Evolutionary conservation across 2,113 vertebrate species (phyloP), one percentile per base, ranked within the genome.

Genomic region (Circaetus gallicus): DNA sequence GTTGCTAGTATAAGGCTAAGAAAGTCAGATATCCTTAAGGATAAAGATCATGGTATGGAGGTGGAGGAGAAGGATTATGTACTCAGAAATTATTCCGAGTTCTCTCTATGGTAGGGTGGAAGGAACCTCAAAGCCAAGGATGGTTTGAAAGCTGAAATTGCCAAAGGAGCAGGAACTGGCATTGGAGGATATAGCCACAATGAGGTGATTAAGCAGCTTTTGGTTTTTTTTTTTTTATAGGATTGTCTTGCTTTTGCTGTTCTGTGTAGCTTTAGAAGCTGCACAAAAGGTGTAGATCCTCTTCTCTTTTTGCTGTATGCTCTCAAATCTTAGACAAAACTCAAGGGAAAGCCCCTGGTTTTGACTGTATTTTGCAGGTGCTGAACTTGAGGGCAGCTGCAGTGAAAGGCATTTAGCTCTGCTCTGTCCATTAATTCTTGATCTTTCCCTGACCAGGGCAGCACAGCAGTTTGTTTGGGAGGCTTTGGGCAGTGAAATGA

Each of bases 51-150:
- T 56, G 52, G 11, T 43, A 2, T 34, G 49, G 66, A 29, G 13
- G 6, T 18, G 47, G 58, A 90, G 67, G 70, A 76, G 52, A 14
- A 53, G 12, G 71, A 10, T 62, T 11, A 36, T 2, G 3, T 36
- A 6, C 12, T 16, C 1, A 4, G 45, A 58, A 77, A 45, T 34
- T 9, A 9, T 34, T 81, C n/a, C 0, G 0, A 32, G 21, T 34
- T 26, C 6, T 49, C 28, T 49, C 34, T 40, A 0, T 28, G 18
- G 34, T 36, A 18, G 5, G 6, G 10, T 59, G 32, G 50, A 47
- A 82, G 82, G 52, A 90, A 43, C 42, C n/a, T 82, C 7, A 17
- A 38, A 71, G 73, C 47, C 50, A 1, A 42, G 26, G 29, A 8
- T 21, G 38, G 11, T 47, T 70, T 71, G 66, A 31, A 65, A 73